Evolutionary conservation across 2,113 vertebrate genomes (phyloP), one percentile per base, ranked within the genome.

Genomic region (Pelecanoides urinatrix): DNA sequence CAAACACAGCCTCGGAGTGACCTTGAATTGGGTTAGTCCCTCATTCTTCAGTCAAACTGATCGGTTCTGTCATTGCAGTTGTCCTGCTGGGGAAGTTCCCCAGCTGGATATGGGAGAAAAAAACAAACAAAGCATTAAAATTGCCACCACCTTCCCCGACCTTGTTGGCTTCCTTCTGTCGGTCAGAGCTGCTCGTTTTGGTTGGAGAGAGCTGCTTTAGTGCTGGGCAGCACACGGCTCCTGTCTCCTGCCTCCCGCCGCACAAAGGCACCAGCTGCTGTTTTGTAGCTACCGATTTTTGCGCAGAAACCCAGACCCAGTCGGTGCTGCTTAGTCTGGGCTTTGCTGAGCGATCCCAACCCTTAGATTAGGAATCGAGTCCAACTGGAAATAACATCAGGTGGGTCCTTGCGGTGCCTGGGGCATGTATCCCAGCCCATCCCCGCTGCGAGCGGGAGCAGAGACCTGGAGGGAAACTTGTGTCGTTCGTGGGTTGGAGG

Each of bases 81-180:
- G 91, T 96, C 91, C 80, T 91, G 84, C 95, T 78, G 94, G 80
- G 84, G 87, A 89, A 71, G 40, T 89, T 94, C 84, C 84, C 34
- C 94, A 85, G 94, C 84, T 87, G 89, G 84, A 47, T 68, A 29
- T 45, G n/a, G 42, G 55, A 90, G 61, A n/a, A 50, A 73, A 73
- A 73, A 19, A 52, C 62, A 94, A 93, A 34, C 40, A 34, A 62
- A 76, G 20, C 75, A 27, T 83, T 52, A 29, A 71, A 83, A 74
- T 55, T 86, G 79, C 63, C 79, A 47, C 75, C 79, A 66, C 82
- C 75, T 93, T 92, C 55, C 67, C 36, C 0, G 18, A 76, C 92
- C 79, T 83, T 66, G 66, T 8, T 90, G 91, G 56, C 70, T 92
- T 20, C 50, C 47, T 72, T 58, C 49, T 71, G 76, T 63, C 7